Percentiles rank a stretch among this genome's conserved stretches.
These are phyloP conservation scores for Pygoscelis antarcticus DNA, from an alignment of 2,113 vertebrate genomes.

Conservation along the genomic window DNA sequence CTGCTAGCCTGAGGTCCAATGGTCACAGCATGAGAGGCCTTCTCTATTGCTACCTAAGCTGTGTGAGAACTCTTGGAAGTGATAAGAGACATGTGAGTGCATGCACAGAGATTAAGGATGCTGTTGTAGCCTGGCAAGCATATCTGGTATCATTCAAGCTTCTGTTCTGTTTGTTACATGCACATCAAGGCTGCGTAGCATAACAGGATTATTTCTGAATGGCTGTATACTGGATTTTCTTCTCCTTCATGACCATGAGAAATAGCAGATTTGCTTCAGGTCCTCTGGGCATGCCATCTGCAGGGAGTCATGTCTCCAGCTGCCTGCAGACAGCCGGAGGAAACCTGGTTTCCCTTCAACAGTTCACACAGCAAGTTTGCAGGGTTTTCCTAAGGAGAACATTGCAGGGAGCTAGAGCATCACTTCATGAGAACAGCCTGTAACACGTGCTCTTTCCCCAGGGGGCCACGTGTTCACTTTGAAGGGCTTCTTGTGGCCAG, in stretches of 20 bases:
- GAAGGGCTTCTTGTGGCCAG: not conserved
- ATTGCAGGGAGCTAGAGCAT: not conserved
- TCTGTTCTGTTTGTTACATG: not conserved
- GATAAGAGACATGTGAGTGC: too few species aligned
- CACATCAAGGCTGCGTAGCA: rapidly evolving
- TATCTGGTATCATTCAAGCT: not conserved
- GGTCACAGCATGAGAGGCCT: not conserved
- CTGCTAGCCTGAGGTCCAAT: not conserved
- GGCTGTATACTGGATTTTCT: not conserved
- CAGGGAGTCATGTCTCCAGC: not conserved
- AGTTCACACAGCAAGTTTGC: not conserved
- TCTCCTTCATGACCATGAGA: not conserved
- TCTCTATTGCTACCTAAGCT: not conserved
- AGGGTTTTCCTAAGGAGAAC: not conserved
- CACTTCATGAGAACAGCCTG: not conserved
- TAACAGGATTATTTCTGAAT: not conserved
- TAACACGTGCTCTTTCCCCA: not conserved
- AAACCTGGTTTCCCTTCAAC: not conserved
- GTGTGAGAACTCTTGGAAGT: not conserved
- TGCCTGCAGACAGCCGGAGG: not conserved
- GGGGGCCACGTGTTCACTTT: rapidly evolving
- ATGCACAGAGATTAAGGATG: not conserved
- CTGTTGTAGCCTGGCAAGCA: not conserved
- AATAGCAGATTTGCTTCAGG: not conserved
- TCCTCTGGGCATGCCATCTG: not conserved